Evolutionary conservation across 2,888 invertebrate species (phyloP).

Genomic region (Leucozona laternaria): DNA sequence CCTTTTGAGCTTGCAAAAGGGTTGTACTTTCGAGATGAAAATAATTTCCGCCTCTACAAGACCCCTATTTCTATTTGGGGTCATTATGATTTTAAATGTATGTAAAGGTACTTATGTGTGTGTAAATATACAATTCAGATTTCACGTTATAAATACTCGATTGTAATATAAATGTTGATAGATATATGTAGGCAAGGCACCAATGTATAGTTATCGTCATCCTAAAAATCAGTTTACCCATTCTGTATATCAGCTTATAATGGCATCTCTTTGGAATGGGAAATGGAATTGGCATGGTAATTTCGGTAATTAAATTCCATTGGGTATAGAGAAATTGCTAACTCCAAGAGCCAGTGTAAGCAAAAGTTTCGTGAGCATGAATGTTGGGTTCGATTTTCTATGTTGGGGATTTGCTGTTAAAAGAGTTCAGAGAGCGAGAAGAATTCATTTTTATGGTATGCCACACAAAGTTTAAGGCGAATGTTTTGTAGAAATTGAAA

Average conservation of each 20-base stretch:
- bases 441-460: conserved; percentile 40
- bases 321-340: conserved; percentile 57
- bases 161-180: conserved; percentile 1
- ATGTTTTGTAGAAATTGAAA: conserved; percentile 52
- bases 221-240: neutral
- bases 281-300: conserved; percentile 58
- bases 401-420: conserved; percentile 29
- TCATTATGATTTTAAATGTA: conserved; percentile 45
- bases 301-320: conserved; percentile 71
- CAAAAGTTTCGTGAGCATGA: conserved; percentile 15
- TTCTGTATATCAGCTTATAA: conserved; percentile 21
- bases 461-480: conserved; percentile 46
- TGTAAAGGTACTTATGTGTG: neutral
- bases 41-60: conserved; percentile 57
- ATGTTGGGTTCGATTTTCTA: conserved; percentile 51
- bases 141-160: conserved; percentile 17
- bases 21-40: conserved; percentile 60
- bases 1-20: conserved; percentile 38
- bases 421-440: neutral
- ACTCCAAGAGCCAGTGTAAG: conserved; percentile 24
- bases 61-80: neutral
- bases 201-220: neutral
- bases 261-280: conserved; percentile 15
- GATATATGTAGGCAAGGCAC: too few relatives aligned
- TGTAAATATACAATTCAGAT: neutral